These are phyloP conservation scores for Notodonta ziczac DNA, from an alignment of 2,888 invertebrate genomes.

Conservation along the genomic window DNA sequence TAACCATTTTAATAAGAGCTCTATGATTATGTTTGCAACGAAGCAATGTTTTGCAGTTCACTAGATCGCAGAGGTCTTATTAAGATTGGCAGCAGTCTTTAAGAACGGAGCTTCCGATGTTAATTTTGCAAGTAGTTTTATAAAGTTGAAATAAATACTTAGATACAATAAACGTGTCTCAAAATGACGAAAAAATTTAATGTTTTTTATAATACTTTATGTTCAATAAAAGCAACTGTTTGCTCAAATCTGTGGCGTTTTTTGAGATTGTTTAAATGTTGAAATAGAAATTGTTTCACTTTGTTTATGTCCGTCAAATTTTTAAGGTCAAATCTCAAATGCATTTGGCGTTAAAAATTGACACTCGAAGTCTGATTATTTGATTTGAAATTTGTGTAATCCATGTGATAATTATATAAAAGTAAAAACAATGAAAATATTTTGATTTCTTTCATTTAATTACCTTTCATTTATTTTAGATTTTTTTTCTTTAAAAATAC, in stretches of 20 bases:
- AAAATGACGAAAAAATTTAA: conserved; percentile 63
- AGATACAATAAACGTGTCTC: conserved; percentile 69
- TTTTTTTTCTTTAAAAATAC: conserved; percentile 55
- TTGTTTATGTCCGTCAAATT: conserved; percentile 41
- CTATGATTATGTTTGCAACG: conserved; percentile 30
- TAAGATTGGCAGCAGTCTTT: conserved; percentile 44
- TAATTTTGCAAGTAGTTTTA: conserved; percentile 69
- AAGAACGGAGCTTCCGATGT: conserved; percentile 71
- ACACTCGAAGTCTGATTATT: conserved; percentile 52
- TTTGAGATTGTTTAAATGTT: conserved; percentile 22
- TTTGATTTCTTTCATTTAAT: conserved; percentile 65
- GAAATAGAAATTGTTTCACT: conserved; percentile 46
- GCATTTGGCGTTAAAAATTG: conserved; percentile 19
- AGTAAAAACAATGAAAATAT: conserved; percentile 71
- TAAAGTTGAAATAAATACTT: conserved; percentile 40
- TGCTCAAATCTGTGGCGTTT: conserved; percentile 70
- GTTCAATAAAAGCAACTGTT: conserved; percentile 70
- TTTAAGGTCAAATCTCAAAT: conserved; percentile 20
- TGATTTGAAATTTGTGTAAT: conserved; percentile 75
- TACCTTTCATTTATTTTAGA: conserved; percentile 50
- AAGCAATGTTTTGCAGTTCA: conserved; percentile 32
- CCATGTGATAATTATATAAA: conserved; percentile 70
- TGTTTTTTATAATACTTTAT: conserved; percentile 51
- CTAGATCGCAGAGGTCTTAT: conserved; percentile 36
- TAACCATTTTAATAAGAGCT: conserved; percentile 44